Evolutionary conservation across 2,113 vertebrate genomes (phyloP).

Genomic region (Bos javanicus): DNA sequence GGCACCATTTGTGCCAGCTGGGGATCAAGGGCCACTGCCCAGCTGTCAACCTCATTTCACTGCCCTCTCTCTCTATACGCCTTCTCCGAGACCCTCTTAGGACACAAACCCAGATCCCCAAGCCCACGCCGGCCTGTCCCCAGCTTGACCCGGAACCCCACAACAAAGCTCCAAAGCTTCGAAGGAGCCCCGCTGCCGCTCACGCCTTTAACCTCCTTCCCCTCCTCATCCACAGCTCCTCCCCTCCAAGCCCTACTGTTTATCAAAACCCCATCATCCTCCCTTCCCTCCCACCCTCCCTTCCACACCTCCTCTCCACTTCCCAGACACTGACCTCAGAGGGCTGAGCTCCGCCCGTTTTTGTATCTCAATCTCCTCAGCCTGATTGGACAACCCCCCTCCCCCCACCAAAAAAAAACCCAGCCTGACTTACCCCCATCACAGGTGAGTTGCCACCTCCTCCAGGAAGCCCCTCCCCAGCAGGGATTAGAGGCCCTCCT

Average conservation of each 20-base stretch:
- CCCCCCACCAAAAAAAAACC: not conserved
- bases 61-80: not conserved
- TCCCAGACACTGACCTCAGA: not conserved
- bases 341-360: not conserved
- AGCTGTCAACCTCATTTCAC: not conserved
- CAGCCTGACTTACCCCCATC: not conserved
- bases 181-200: not conserved
- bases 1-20: not conserved
- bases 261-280: not conserved
- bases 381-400: not conserved
- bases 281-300: rapidly evolving
- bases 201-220: not conserved
- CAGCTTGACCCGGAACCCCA: not conserved
- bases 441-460: not conserved
- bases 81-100: not conserved
- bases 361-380: not conserved
- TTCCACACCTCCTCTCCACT: no score
- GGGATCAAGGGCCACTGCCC: not conserved
- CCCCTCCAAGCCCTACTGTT: not conserved
- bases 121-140: not conserved
- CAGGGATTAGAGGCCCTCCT: not conserved
- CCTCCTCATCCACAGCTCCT: not conserved
- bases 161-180: not conserved
- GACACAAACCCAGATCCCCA: not conserved
- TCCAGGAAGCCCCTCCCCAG: not conserved